Base-by-base conservation (phyloP, 1,140 invertebrate species). In the Arctopsyche grandis region DNA sequence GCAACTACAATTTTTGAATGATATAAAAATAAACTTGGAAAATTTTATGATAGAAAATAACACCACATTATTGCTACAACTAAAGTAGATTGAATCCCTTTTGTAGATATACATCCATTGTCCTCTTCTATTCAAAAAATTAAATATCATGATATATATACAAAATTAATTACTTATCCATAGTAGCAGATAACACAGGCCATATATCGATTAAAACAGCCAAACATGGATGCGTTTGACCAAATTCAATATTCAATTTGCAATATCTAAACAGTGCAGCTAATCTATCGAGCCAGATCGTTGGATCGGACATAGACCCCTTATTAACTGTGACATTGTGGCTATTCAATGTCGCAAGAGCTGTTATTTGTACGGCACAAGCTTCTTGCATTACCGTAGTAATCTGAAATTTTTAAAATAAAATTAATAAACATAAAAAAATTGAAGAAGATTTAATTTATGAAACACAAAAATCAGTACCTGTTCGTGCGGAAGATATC, bases 221-320 rank as follows among this genome's bases (percentile, higher is more conserved):
- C 86, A 94, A 91, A 86, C 95, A 97, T 14, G 96, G 96, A 90
- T 97, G 95, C 46, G 88, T 70, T 52, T 83, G 69, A 38, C 58
- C 75, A 19, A 21, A 26, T 12, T 75, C 88, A 9, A 90, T 89
- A 82, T 90, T 89, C 52, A 88, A 86, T 87, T 88, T 52, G 92
- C 91, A 92, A 86, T 95, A 91, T 79, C 94, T 92, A 87, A 99
- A 98, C 80, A 99, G 92, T 58, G 95, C 93, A 19, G 97, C 93
- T 77, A 99, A 89, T 83, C 97, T 90, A 89, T 99, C 97, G 52
- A 99, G 88, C 96, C 97, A 99, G 78, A 96, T 88, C 21, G 93
- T 92, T n/a, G 97, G 97, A 90, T 99, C 97, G 46, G 87, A 89
- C 83, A 92, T 83, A 38, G 87, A 82, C 86, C 87, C 74, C 77